Conservation (phyloP, 2,888 invertebrate genomes). For the Hydroisotoma schaefferi region DNA sequence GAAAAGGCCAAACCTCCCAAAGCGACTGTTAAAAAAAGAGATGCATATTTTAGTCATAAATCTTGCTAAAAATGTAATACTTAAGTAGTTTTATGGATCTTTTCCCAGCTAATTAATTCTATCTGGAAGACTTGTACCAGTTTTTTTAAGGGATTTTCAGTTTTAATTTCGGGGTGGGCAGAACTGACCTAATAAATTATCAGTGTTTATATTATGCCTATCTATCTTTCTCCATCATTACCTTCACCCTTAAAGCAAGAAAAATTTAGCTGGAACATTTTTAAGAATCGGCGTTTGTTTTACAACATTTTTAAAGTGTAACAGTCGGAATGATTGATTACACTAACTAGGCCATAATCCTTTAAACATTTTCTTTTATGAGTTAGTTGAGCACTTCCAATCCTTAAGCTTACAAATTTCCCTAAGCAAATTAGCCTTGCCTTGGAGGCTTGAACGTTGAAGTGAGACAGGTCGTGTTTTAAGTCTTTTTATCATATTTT, state of each 20-base stretch:
- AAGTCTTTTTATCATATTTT: too few species aligned
- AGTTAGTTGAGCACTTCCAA: too few species aligned
- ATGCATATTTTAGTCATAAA: too few species aligned
- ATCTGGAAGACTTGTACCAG: not conserved
- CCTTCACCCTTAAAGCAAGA: too few species aligned
- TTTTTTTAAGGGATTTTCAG: not conserved
- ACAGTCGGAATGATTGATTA: not conserved
- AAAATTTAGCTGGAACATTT: not conserved
- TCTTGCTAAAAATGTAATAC: not conserved
- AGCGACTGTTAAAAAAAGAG: too few species aligned
- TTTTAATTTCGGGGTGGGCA: not conserved
- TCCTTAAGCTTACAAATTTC: too few species aligned
- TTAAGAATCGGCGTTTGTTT: not conserved
- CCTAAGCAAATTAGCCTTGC: too few species aligned
- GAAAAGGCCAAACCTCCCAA: slow-evolving; percentile 1
- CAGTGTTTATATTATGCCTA: too few species aligned
- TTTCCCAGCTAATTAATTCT: not conserved
- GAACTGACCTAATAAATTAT: slow-evolving; percentile 1
- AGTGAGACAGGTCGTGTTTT: too few species aligned
- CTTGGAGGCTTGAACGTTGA: too few species aligned
- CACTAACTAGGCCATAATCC: not conserved
- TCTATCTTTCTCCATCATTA: too few species aligned
- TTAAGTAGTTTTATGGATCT: not conserved
- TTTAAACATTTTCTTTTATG: too few species aligned
- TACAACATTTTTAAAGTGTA: not conserved